phyloP scores from a whole-genome alignment of 2,797 vertebrate species.

The Peromyscus melanophrys region DNA sequence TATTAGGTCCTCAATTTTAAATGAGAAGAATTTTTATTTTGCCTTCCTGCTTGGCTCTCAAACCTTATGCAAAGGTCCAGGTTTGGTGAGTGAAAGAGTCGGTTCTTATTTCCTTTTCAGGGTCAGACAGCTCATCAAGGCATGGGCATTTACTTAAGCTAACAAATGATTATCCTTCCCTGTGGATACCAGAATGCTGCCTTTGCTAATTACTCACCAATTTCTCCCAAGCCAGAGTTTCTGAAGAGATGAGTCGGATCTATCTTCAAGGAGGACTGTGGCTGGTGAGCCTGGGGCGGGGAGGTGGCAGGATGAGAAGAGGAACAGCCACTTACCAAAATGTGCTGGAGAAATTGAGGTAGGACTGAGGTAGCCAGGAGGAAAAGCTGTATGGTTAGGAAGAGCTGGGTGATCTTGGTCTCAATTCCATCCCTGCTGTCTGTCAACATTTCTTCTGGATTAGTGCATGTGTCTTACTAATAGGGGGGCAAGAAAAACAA shows the following conservation, averaged over 20 bases:
- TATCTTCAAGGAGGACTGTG: background rate
- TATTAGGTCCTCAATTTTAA: background rate
- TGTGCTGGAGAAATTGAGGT: background rate
- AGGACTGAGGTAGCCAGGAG: background rate
- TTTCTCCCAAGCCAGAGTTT: slow-evolving; percentile 48
- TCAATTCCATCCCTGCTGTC: slow-evolving; percentile 41
- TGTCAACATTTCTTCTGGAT: slow-evolving; percentile 59
- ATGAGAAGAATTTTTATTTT: background rate
- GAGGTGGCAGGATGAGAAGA: background rate
- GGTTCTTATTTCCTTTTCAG: slow-evolving; percentile 15
- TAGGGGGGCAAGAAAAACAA: slow-evolving; percentile 15
- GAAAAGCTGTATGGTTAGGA: background rate
- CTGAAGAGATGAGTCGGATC: slow-evolving; percentile 40
- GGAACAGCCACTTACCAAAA: background rate
- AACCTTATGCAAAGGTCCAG: background rate
- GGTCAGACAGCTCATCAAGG: slow-evolving; percentile 3
- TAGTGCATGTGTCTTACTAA: slow-evolving; percentile 1
- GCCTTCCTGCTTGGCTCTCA: background rate
- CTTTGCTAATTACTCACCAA: slow-evolving; percentile 54
- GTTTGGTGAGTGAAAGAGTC: background rate
- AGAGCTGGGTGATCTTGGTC: background rate
- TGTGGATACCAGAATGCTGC: slow-evolving; percentile 48
- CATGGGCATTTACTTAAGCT: slow-evolving; percentile 4
- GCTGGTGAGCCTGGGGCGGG: background rate
- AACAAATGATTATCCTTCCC: slow-evolving; percentile 29